Evolutionary conservation across 2,888 invertebrate genomes (phyloP).

Genomic region (Thecocarcelia acutangulata): DNA sequence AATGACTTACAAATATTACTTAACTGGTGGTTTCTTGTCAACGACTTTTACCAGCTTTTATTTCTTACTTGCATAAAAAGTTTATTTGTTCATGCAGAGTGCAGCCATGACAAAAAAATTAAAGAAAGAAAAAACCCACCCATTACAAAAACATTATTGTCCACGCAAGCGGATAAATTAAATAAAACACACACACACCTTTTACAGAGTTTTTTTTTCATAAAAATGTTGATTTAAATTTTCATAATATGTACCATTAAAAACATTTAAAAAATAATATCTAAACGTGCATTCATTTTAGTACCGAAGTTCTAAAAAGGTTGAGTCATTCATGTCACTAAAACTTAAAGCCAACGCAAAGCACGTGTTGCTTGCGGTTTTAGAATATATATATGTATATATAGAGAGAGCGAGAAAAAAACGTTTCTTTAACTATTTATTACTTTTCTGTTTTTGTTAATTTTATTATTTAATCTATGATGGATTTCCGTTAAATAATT

Average conservation of each 20-base stretch:
- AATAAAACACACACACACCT: slow-evolving; percentile 4
- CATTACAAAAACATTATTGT: neutral
- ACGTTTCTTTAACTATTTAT: slow-evolving; percentile 18
- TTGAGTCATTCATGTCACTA: slow-evolving; percentile 26
- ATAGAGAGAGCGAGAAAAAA: neutral
- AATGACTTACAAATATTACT: too few relatives aligned
- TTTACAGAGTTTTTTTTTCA: neutral
- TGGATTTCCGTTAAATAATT: slow-evolving; percentile 65
- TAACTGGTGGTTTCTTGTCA: too few relatives aligned
- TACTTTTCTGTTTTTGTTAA: slow-evolving; percentile 34
- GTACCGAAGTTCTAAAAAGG: neutral
- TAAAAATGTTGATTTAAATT: neutral
- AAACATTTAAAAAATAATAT: neutral
- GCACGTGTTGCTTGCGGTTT: slow-evolving; percentile 52
- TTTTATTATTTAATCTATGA: slow-evolving; percentile 52
- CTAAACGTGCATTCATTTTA: neutral
- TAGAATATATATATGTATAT: neutral
- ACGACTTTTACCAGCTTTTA: too few relatives aligned
- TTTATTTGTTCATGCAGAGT: too few relatives aligned
- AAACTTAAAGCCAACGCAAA: slow-evolving; percentile 13
- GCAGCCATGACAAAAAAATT: too few relatives aligned
- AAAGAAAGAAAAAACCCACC: neutral
- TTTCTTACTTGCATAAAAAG: too few relatives aligned
- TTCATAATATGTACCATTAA: slow-evolving; percentile 9
- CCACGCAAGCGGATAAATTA: slow-evolving; percentile 4